phyloP scores from a whole-genome alignment of 2,888 invertebrate genomes.

The Ectobius pallidus region DNA sequence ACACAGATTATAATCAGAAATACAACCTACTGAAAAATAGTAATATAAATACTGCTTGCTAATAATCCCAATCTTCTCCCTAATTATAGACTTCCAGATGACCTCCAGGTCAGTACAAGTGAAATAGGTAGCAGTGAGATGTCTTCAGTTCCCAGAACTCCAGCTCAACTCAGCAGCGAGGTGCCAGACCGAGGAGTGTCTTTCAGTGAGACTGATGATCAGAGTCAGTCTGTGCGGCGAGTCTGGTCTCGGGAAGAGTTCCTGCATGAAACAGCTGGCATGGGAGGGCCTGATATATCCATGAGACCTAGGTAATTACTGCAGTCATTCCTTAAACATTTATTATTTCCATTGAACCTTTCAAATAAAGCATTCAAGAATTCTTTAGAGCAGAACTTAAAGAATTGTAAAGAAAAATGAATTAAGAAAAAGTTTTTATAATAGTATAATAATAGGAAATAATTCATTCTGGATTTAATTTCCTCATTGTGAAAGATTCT shows the following conservation, averaged over 20 bases:
- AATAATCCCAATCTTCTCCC: too few relatives aligned
- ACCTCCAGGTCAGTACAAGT: conserved; percentile 52
- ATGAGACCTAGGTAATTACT: conserved; percentile 59
- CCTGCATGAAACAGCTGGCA: conserved; percentile 73
- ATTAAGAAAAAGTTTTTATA: too few relatives aligned
- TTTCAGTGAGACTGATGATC: not conserved
- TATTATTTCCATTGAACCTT: not conserved
- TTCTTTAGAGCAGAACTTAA: not conserved
- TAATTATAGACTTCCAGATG: conserved; percentile 54
- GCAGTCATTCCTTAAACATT: too few relatives aligned
- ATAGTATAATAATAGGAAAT: too few relatives aligned
- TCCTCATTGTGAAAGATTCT: too few relatives aligned
- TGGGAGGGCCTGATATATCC: conserved; percentile 62
- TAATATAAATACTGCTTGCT: too few relatives aligned
- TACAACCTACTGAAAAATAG: too few relatives aligned
- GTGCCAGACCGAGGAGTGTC: not conserved
- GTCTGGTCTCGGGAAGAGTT: conserved; percentile 79
- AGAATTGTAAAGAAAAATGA: not conserved
- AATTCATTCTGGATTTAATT: too few relatives aligned
- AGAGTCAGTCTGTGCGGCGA: conserved; percentile 53
- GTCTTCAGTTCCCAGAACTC: conserved; percentile 55
- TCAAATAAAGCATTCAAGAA: not conserved
- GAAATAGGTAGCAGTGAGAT: conserved; percentile 53
- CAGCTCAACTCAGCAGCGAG: conserved; percentile 43
- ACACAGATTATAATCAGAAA: too few relatives aligned